phyloP scores from a whole-genome alignment of 1,140 invertebrate genomes.

The Aphelinus certus region DNA sequence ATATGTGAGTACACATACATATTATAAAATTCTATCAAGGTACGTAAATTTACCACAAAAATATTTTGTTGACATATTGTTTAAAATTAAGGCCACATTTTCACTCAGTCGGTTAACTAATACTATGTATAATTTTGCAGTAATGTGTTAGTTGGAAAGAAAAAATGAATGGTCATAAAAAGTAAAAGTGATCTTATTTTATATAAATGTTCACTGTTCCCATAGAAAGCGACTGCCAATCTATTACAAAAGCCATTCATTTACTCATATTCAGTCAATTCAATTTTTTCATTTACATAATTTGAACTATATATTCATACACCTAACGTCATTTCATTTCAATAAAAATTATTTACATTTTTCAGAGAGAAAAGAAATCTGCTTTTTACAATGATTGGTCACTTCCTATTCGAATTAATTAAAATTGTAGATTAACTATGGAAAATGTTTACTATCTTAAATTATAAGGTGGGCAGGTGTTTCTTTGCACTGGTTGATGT shows the following conservation, averaged over 20 bases:
- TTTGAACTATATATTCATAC: too few species aligned
- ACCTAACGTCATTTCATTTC: neutral
- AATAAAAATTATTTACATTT: conserved; percentile 29
- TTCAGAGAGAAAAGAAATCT: neutral
- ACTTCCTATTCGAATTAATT: conserved; percentile 28
- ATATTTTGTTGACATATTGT: conserved; percentile 34
- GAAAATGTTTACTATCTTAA: conserved; percentile 44
- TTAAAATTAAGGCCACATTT: conserved; percentile 35
- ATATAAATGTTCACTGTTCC: conserved; percentile 25
- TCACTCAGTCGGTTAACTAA: conserved; percentile 34
- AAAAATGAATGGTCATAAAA: conserved; percentile 22
- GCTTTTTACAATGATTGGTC: conserved; percentile 22
- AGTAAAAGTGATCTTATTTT: conserved; percentile 29
- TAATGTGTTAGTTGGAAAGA: conserved; percentile 35
- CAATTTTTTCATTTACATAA: too few species aligned
- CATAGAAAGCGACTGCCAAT: conserved; percentile 25
- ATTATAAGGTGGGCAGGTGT: conserved; percentile 62
- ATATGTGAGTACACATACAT: conserved; percentile 14
- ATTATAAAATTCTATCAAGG: conserved; percentile 33
- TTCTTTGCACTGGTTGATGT: conserved; percentile 63
- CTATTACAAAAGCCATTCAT: conserved; percentile 17
- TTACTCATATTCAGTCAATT: neutral
- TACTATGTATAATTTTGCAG: conserved; percentile 26
- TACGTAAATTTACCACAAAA: conserved; percentile 33
- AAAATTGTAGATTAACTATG: neutral